Base-by-base conservation (phyloP, 2,888 invertebrate genomes). In the Drosophila longiperda region DNA sequence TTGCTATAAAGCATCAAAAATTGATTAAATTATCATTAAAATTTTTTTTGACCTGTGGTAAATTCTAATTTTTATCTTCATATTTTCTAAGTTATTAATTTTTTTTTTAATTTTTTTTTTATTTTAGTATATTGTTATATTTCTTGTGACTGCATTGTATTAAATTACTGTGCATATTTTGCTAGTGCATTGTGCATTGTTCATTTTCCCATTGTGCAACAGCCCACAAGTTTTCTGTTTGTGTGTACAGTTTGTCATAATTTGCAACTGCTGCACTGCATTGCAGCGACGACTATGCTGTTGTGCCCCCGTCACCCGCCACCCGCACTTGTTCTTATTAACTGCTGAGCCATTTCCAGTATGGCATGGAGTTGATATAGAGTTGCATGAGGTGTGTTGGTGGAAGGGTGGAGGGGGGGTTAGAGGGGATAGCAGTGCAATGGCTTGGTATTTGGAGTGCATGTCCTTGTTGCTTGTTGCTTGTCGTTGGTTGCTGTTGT, bases 231-330 rank as follows among this genome's bases (percentile, higher is more conserved):
- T 67, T 73, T 61, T 26, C 38, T 52, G 52, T 42, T 69, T 67
- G 57, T 69, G 63, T 53, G 77, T 73, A 73, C 68, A 74, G 77
- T 87, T 83, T 87, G 82, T 84, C 87, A 85, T 87, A 79, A 85
- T 87, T 85, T 87, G 83, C 85, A 85, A 87, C 75, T 87, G 86
- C 77, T 84, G 80, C 83, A 81, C 66, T 68, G 80, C 74, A 66
- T 45, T 70, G 78, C 62, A 69, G 52, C 70, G 40, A 78, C 52
- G 54, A 59, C 48, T 38, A 40, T 53, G 58, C 48, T 64, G 38
- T 55, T 8, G 15, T 38, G 34, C 20, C 55, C n/a, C 68, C 55
- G 17, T 36, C 33, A 11, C 20, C 34, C 53, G n/a, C 15, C 34
- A 4, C 60, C 63, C 70, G 45, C 80, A 82, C 74, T 78, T 66